These are phyloP conservation scores for Misgurnus mizolepis DNA, from an alignment of 2,113 vertebrate genomes.

Conservation along the genomic window DNA sequence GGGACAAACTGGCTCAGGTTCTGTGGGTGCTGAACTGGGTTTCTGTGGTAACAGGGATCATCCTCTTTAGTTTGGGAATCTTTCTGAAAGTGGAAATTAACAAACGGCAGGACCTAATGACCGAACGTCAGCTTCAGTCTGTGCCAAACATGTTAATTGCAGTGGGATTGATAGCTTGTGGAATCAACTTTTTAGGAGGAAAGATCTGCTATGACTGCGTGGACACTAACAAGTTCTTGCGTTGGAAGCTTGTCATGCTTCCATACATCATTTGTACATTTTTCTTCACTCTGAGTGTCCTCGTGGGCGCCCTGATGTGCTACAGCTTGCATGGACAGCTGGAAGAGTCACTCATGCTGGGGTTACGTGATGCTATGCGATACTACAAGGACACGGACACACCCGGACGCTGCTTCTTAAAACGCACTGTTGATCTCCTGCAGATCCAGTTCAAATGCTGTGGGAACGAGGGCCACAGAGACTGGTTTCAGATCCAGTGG, in stretches of 20 bases:
- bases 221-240: slow-evolving; percentile 81
- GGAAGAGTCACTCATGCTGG: slow-evolving; percentile 80
- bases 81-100: slow-evolving; percentile 86
- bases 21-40: slow-evolving; percentile 90
- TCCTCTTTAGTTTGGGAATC: slow-evolving; percentile 82
- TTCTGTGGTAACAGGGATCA: slow-evolving; percentile 79
- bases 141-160: slow-evolving; percentile 83
- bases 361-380: slow-evolving; percentile 79
- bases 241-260: slow-evolving; percentile 86
- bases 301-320: slow-evolving; percentile 84
- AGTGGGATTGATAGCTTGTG: slow-evolving; percentile 83
- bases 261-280: slow-evolving; percentile 84
- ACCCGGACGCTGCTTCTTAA: slow-evolving; percentile 84
- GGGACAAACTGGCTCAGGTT: slow-evolving; percentile 83
- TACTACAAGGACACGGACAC: slow-evolving; percentile 89
- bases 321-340: slow-evolving; percentile 78
- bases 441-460: slow-evolving; percentile 88
- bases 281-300: slow-evolving; percentile 83
- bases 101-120: slow-evolving; percentile 83
- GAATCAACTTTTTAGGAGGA: slow-evolving; percentile 86
- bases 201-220: slow-evolving; percentile 88
- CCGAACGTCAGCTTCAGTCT: slow-evolving; percentile 72
- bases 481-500: slow-evolving; percentile 93
- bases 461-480: slow-evolving; percentile 81
- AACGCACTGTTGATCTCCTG: slow-evolving; percentile 82